Percentiles rank a stretch among this genome's conserved stretches.
phyloP scores from a whole-genome alignment of 1,140 invertebrate species.

The Camponotus pennsylvanicus region DNA sequence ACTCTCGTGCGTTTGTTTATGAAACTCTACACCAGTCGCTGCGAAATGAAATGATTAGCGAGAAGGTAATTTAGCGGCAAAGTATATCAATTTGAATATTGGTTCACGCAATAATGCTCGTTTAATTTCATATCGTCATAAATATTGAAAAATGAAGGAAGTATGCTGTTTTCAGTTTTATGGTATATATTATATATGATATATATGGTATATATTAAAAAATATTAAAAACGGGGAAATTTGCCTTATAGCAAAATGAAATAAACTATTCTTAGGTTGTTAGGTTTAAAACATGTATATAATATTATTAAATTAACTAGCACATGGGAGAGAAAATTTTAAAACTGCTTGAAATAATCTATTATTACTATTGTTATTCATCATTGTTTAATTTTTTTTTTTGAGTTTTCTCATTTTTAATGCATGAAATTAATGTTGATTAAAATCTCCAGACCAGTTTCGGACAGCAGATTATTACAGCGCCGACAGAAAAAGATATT shows the following conservation, averaged over 20 bases:
- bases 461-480: not conserved
- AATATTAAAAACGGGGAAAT: too few species aligned
- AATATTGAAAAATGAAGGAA: not conserved
- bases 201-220: not conserved
- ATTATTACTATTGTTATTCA: too few species aligned
- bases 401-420: not conserved
- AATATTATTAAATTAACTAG: too few species aligned
- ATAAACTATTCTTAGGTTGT: too few species aligned
- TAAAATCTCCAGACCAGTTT: not conserved
- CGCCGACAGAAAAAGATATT: slow-evolving; percentile 1
- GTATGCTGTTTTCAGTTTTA: not conserved
- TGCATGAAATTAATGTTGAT: not conserved
- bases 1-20: not conserved
- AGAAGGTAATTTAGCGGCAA: not conserved
- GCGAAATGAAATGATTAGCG: slow-evolving; percentile 4
- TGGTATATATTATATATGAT: too few species aligned
- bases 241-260: too few species aligned
- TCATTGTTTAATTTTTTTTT: not conserved
- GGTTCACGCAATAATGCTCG: too few species aligned
- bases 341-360: too few species aligned
- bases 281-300: too few species aligned
- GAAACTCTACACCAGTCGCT: not conserved
- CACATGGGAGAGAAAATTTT: too few species aligned
- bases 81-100: not conserved
- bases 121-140: not conserved